Conservation (phyloP, 2,797 vertebrate genomes). For the Parauchenoglanis ngamensis region DNA sequence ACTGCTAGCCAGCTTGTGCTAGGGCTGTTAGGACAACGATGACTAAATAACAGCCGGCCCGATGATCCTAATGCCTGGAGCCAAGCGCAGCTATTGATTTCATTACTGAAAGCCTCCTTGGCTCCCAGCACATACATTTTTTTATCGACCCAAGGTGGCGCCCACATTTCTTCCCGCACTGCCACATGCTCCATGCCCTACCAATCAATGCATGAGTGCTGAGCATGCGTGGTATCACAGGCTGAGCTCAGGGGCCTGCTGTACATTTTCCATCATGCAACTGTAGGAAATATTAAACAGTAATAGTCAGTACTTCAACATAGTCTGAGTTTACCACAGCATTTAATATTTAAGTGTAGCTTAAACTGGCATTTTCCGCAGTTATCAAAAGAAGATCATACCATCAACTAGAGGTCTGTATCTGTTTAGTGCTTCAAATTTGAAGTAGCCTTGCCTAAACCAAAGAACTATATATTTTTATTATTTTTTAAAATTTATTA, state of each 20-base stretch:
- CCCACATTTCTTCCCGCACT: constrained; percentile 71
- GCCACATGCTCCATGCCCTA: constrained; percentile 61
- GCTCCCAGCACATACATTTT: constrained; percentile 75
- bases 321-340: background rate
- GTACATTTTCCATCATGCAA: constrained; percentile 55
- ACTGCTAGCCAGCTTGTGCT: constrained; percentile 69
- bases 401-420: background rate
- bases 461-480: background rate
- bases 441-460: background rate
- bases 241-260: constrained; percentile 42
- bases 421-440: background rate
- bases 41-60: constrained; percentile 75
- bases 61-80: constrained; percentile 75
- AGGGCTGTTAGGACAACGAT: constrained; percentile 71
- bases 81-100: constrained; percentile 77
- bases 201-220: constrained; percentile 64
- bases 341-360: background rate
- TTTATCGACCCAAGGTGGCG: constrained; percentile 70
- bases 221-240: constrained; percentile 58
- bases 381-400: background rate
- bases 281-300: constrained; percentile 48
- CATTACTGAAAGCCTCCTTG: constrained; percentile 76
- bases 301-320: background rate
- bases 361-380: background rate
- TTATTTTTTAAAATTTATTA: background rate